Evolutionary conservation across 2,888 invertebrate species (phyloP).

Genomic region (Phanerotoma sp.): DNA sequence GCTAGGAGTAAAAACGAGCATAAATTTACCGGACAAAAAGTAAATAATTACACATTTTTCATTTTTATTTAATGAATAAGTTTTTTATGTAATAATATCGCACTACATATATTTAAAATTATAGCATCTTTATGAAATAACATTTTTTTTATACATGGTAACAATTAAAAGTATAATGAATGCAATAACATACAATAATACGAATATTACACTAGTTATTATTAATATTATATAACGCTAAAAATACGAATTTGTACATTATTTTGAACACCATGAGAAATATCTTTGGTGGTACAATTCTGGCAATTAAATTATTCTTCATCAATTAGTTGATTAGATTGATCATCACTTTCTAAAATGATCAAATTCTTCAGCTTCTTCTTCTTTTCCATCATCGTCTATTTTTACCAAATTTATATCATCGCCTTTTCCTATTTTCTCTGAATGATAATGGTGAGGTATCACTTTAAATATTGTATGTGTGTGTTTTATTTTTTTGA

Average conservation of each 20-base stretch:
- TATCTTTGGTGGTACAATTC: not conserved
- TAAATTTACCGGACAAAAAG: too few species aligned
- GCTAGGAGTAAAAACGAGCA: too few species aligned
- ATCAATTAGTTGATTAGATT: too few species aligned
- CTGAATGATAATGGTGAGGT: conserved; percentile 58
- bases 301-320: conserved; percentile 6
- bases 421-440: conserved; percentile 20
- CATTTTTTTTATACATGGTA: too few species aligned
- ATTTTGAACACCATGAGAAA: not conserved
- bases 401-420: not conserved
- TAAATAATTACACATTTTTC: too few species aligned
- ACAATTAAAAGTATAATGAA: too few species aligned
- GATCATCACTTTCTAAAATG: conserved; percentile 33
- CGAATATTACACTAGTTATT: not conserved
- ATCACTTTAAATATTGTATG: conserved; percentile 73
- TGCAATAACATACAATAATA: not conserved
- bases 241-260: conserved; percentile 8
- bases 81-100: too few species aligned
- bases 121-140: too few species aligned
- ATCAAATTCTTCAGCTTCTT: conserved; percentile 32
- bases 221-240: not conserved
- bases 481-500: conserved; percentile 71
- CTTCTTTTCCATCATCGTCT: too few species aligned
- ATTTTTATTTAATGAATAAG: too few species aligned
- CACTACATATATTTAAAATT: too few species aligned